These are phyloP conservation scores for Imbricaverruca yamaguchii DNA, from an alignment of 2,888 invertebrate genomes.

Conservation along the genomic window DNA sequence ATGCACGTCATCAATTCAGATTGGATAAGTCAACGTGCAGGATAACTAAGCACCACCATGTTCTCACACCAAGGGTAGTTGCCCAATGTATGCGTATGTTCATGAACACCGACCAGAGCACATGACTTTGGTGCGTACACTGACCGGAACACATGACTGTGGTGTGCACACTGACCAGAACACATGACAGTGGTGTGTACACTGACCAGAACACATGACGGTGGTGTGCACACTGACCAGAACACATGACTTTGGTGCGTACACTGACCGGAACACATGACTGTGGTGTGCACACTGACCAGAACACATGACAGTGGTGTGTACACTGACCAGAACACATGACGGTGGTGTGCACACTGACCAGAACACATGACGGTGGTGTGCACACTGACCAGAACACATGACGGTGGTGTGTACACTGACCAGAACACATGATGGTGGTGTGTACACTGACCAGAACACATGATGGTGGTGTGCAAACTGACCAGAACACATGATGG, in stretches of 20 bases:
- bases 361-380: background rate
- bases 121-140: background rate
- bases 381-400: background rate
- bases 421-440: conserved; percentile 15
- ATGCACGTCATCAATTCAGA: too few relatives aligned
- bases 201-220: conserved; percentile 9
- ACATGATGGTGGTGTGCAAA: background rate
- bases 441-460: background rate
- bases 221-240: conserved; percentile 28
- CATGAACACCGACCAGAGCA: conserved; percentile 26
- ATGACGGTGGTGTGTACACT: conserved; percentile 26
- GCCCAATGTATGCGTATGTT: too few relatives aligned
- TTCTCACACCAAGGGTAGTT: too few relatives aligned
- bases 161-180: background rate
- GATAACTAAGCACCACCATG: too few relatives aligned
- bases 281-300: conserved; percentile 27
- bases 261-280: background rate
- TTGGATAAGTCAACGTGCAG: too few relatives aligned
- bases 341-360: background rate
- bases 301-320: background rate
- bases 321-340: background rate
- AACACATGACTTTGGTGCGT: conserved; percentile 5
- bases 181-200: background rate
- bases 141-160: background rate
- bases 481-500: background rate